Percentiles rank a stretch among this genome's conserved stretches.
These are phyloP conservation scores for Malurus elegans DNA, from an alignment of 2,113 vertebrate genomes.

Conservation along the genomic window DNA sequence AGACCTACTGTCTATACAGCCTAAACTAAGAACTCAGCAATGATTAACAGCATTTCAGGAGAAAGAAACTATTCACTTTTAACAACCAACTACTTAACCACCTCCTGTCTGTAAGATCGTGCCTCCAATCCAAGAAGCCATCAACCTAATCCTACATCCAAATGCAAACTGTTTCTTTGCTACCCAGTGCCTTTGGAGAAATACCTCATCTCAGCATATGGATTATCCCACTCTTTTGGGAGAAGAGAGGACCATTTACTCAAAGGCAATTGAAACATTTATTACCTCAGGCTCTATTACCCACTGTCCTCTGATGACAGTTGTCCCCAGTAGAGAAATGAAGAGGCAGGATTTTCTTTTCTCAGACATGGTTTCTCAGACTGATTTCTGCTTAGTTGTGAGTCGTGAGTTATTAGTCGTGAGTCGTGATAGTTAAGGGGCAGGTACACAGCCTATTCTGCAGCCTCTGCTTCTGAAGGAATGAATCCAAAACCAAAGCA, in stretches of 20 bases:
- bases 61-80: neutral
- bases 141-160: neutral
- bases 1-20: neutral
- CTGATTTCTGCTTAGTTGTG: neutral
- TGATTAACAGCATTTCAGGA: neutral
- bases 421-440: accelerated
- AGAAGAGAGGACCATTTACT: neutral
- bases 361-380: neutral
- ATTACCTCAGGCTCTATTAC: neutral
- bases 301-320: neutral
- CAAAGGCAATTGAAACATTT: neutral
- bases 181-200: neutral
- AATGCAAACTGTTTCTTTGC: neutral
- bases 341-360: neutral
- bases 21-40: neutral
- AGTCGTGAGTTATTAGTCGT: neutral
- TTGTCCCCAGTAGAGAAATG: neutral
- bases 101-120: neutral
- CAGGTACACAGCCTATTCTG: neutral
- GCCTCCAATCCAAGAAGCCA: neutral
- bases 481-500: neutral
- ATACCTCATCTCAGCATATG: neutral
- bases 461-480: neutral
- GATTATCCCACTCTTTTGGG: neutral
- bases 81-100: neutral